A percentile compares a stretch with the other conserved stretches of the same genome.
phyloP scores from a whole-genome alignment of 1,140 invertebrate genomes.

The Nephila pilipes region DNA sequence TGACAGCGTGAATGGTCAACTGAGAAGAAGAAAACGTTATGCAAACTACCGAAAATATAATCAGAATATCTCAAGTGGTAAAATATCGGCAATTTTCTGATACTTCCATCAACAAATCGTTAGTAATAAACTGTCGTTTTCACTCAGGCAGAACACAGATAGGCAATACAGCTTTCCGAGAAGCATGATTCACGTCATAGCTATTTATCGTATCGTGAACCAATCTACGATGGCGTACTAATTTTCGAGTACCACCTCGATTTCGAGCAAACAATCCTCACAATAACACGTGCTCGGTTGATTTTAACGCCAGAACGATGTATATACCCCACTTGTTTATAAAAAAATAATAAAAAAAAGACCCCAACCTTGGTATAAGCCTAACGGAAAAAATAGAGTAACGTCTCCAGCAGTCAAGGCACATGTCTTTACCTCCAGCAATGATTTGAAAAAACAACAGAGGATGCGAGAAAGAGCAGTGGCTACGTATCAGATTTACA shows the following conservation, averaged over 20 bases:
- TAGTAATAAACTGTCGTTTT: not conserved
- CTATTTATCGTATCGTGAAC: not conserved
- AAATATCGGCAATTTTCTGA: not conserved
- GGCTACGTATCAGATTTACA: conserved; percentile 35
- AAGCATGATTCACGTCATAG: not conserved
- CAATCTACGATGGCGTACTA: not conserved
- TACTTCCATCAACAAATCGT: conserved; percentile 10
- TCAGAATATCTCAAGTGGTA: not conserved
- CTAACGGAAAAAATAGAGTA: not conserved
- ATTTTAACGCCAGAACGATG: not conserved
- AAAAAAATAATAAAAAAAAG: not conserved
- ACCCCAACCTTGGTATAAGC: not conserved
- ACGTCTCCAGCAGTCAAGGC: conserved; percentile 36
- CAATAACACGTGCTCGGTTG: not conserved
- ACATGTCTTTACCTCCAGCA: conserved; percentile 57
- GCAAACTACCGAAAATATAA: not conserved
- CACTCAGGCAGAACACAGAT: not conserved
- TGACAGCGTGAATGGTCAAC: too few relatives aligned
- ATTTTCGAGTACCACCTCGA: not conserved
- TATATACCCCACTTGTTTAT: conserved; percentile 15
- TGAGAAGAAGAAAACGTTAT: too few relatives aligned
- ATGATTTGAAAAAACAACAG: not conserved
- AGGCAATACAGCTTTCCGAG: not conserved
- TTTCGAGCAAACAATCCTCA: not conserved
- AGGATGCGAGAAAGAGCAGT: conserved; percentile 11